Evolutionary conservation across 2,113 vertebrate species (phyloP), one percentile per base, ranked within the genome.

Genomic region (Laterallus jamaicensis): DNA sequence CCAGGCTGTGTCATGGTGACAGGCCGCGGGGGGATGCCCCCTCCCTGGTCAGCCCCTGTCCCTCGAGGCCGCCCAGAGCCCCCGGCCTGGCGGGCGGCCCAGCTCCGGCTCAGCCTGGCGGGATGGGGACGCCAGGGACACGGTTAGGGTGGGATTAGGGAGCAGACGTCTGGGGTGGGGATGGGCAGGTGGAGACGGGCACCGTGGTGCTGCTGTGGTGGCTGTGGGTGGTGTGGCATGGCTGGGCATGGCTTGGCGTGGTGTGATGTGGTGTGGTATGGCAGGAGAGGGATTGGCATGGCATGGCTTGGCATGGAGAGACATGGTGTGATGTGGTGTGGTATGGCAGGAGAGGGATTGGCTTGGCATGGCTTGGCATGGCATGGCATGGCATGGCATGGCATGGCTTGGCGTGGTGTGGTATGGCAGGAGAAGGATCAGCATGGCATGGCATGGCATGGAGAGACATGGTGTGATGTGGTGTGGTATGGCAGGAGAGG

Each of bases 211-310:
- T 22, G 63, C n/a, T 9, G 12, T 10, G n/a, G 0, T 35, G 15
- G 50, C 62, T 3, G 28, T 1, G 15, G 2, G 0, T 0, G 1
- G 49, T 4, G 29, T 0, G 13, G 44, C 58, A 6, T 0, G 0
- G 40, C 44, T 3, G 4, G 9, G 25, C 19, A 16, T 15, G 42
- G 42, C 42, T 44, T 44, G 42, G 42, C 42, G 42, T 44, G 42
- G 42, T 17, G 42, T 44, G 42, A 7, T 44, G 42, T 44, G 17
- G n/a, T 6, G 6, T 0, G 10, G 40, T 14, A 2, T 3, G 4
- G 14, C 6, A 4, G 24, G 11, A 22, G 6, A 7, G 0, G 18
- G 37, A 17, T 4, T 5, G 3, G 17, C 5, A 4, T 2, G 24
- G 15, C 11, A 3, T 2, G 60, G 28, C 28, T 11, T 24, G 19